Base-by-base conservation (phyloP, 2,797 vertebrate species). In the Sebastiscus tertius region DNA sequence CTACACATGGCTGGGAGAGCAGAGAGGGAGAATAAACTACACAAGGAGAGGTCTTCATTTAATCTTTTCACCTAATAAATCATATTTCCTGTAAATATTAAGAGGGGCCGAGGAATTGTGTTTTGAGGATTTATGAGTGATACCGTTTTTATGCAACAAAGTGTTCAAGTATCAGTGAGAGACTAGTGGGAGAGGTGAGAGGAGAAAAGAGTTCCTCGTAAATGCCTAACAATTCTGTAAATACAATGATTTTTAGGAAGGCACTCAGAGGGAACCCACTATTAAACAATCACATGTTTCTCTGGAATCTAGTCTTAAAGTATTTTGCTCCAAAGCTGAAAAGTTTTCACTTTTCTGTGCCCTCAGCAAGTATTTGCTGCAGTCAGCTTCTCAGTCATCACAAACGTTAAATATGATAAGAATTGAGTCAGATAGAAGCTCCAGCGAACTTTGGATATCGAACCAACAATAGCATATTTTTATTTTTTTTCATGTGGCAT, bases 321-420 rank as follows among this genome's bases (percentile, higher is more conserved):
- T 36, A 9, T 33, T 79, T 59, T 26, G 18, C 29, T 77, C 74
- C 55, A 55, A 27, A 74, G 64, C 39, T 54, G 26, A 55, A 66
- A 29, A 26, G 42, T 68, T 27, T 24, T 24, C 24, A 24, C 24
- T 59, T 33, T 33, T 36, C 9, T 24, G 55, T 64, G 68, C 68
- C 75, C 29, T 4, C 24, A 11, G 27, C 14, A 24, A 55, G 39
- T 6, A 11, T 70, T 18, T 58, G 22, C 6, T 62, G 72, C 62
- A 60, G 61, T 79, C 72, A 61, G 64, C 74, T 36, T 56, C 42
- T 61, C 79, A 18, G 29, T 22, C 59, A 10, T 66, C 67, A 72
- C 24, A 46, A 52, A 63, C 33, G 34, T 59, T 11, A 74, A 81
- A 70, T 58, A 49, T 66, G 33, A 52, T 26, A 33, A 61, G 5